Percentiles rank a stretch among this genome's conserved stretches.
Evolutionary conservation across 2,797 vertebrate genomes (phyloP).

Genomic region (Semotilus atromaculatus): DNA sequence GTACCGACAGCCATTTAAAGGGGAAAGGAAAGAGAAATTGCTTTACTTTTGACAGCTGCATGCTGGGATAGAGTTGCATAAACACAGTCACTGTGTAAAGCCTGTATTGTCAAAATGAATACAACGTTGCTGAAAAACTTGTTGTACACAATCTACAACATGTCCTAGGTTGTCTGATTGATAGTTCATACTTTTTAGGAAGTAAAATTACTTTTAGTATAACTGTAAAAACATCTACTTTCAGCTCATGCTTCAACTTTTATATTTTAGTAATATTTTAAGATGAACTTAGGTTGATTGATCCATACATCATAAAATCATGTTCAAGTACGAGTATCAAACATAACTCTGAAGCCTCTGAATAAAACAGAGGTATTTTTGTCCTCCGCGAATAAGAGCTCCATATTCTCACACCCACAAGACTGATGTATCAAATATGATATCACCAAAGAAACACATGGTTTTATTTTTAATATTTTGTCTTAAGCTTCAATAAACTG

Average conservation of each 20-base stretch:
- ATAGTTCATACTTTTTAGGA: neutral
- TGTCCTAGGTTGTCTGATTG: no score
- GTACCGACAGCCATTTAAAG: conserved; percentile 40
- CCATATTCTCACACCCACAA: no score
- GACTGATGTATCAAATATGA: no score
- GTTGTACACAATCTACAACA: no score
- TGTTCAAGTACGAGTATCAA: neutral
- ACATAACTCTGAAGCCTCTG: no score
- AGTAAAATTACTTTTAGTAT: neutral
- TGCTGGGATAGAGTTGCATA: neutral
- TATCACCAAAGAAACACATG: no score
- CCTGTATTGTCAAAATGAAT: neutral
- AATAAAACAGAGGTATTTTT: no score
- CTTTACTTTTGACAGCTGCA: neutral
- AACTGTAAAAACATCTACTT: neutral
- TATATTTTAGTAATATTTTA: neutral
- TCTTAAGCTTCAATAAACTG: no score
- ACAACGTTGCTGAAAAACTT: no score
- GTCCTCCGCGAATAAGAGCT: no score
- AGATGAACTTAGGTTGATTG: neutral
- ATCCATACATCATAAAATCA: neutral
- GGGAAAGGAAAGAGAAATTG: neutral
- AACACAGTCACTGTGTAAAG: neutral
- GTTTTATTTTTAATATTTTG: no score
- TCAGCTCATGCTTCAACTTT: no score